Evolutionary conservation across 2,797 vertebrate genomes (phyloP).

Genomic region (Peromyscus melanophrys): DNA sequence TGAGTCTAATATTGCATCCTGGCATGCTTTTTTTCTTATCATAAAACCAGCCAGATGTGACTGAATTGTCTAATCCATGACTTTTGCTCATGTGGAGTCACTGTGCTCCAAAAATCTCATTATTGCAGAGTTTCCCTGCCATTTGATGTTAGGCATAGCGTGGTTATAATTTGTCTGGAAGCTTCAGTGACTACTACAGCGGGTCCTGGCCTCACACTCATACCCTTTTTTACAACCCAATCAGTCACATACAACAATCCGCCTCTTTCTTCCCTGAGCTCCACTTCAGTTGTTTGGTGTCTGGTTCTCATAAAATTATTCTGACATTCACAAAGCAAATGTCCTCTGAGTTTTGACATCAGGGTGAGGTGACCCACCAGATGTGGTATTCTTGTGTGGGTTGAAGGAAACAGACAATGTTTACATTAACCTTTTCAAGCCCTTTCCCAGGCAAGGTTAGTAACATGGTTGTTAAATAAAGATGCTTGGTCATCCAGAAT

Average conservation of each 20-base stretch:
- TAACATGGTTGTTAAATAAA: slow-evolving; percentile 71
- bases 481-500: slow-evolving; percentile 81
- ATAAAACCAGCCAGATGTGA: slow-evolving; percentile 72
- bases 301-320: slow-evolving; percentile 83
- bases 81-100: slow-evolving; percentile 62
- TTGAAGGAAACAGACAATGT: slow-evolving; percentile 75
- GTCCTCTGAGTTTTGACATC: slow-evolving; percentile 79
- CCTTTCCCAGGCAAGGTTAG: slow-evolving; percentile 73
- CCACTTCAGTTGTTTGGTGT: slow-evolving; percentile 63
- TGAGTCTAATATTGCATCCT: neutral
- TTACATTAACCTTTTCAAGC: slow-evolving; percentile 82
- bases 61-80: slow-evolving; percentile 65
- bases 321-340: slow-evolving; percentile 83
- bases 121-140: slow-evolving; percentile 69
- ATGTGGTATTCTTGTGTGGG: slow-evolving; percentile 73
- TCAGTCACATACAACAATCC: slow-evolving; percentile 56
- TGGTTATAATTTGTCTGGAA: slow-evolving; percentile 77
- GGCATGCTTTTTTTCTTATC: slow-evolving; percentile 66
- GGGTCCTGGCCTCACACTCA: slow-evolving; percentile 68
- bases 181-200: slow-evolving; percentile 60
- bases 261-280: slow-evolving; percentile 42
- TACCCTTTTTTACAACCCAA: slow-evolving; percentile 6
- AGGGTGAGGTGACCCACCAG: slow-evolving; percentile 76
- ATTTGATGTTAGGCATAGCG: slow-evolving; percentile 66
- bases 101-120: slow-evolving; percentile 73